A percentile compares a stretch with the other conserved stretches of the same genome.
Evolutionary conservation across 2,888 invertebrate species (phyloP).

Genomic region (Atrina japonica): DNA sequence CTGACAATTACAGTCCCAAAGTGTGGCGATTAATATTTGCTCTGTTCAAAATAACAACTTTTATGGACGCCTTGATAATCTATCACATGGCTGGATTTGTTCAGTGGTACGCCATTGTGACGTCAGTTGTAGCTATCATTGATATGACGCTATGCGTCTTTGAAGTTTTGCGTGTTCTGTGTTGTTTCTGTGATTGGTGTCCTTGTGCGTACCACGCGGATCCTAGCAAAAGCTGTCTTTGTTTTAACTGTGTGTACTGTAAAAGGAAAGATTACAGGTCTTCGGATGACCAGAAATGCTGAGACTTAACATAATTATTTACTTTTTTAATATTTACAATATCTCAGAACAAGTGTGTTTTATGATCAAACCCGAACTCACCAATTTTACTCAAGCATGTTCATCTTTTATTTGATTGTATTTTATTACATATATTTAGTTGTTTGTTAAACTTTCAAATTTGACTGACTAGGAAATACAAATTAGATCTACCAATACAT

Average conservation of each 20-base stretch:
- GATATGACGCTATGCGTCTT: conserved; percentile 33
- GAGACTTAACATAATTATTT: too few relatives aligned
- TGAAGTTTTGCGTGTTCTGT: conserved; percentile 29
- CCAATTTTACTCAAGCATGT: too few relatives aligned
- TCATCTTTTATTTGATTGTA: too few relatives aligned
- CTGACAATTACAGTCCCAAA: conserved; percentile 33
- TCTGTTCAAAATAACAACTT: conserved; percentile 27
- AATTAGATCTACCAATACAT: too few relatives aligned
- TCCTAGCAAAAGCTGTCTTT: conserved; percentile 17
- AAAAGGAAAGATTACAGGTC: conserved; percentile 5
- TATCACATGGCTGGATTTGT: conserved; percentile 31
- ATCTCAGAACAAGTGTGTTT: too few relatives aligned
- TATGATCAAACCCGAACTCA: too few relatives aligned
- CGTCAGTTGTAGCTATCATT: conserved; percentile 34
- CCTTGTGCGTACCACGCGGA: conserved; percentile 41
- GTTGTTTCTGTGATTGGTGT: conserved; percentile 39
- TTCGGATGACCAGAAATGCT: too few relatives aligned
- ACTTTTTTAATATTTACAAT: too few relatives aligned
- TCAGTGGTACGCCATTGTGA: conserved; percentile 23
- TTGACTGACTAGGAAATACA: too few relatives aligned
- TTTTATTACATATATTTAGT: too few relatives aligned
- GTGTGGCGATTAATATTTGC: conserved; percentile 35
- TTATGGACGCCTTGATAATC: conserved; percentile 27
- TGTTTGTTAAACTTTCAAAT: too few relatives aligned
- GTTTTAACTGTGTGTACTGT: conserved; percentile 35